A percentile compares a stretch with the other conserved stretches of the same genome.
Evolutionary conservation across 2,888 invertebrate species (phyloP).

Genomic region (Lobophora halterata): DNA sequence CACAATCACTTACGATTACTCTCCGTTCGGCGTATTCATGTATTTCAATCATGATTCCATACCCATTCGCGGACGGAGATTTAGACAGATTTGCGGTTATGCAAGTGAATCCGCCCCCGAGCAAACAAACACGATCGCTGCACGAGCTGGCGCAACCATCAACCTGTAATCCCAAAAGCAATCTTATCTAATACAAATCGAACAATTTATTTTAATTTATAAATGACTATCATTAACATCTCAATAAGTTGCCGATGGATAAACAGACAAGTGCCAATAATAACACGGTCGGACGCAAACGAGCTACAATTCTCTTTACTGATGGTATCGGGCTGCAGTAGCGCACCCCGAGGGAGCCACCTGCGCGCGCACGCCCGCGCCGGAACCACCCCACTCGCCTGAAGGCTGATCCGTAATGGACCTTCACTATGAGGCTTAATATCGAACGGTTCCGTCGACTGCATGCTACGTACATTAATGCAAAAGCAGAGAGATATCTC

Average conservation of each 20-base stretch:
- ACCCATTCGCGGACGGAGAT: slow-evolving; percentile 28
- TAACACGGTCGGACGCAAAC: slow-evolving; percentile 37
- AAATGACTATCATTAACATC: slow-evolving; percentile 16
- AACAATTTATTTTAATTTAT: slow-evolving; percentile 24
- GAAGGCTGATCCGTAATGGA: slow-evolving; percentile 53
- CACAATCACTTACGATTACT: slow-evolving; percentile 44
- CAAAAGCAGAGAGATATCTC: background rate
- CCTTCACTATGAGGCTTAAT: slow-evolving; percentile 25
- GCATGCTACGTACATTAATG: slow-evolving; percentile 35
- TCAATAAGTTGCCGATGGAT: slow-evolving; percentile 25
- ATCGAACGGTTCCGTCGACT: background rate
- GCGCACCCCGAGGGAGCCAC: slow-evolving; percentile 58
- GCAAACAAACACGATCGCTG: slow-evolving; percentile 1
- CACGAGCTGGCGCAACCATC: slow-evolving; percentile 10
- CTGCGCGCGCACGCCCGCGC: slow-evolving; percentile 33
- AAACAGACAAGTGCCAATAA: slow-evolving; percentile 41
- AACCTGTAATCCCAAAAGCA: slow-evolving; percentile 16
- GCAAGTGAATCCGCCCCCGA: slow-evolving; percentile 29
- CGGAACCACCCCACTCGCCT: slow-evolving; percentile 35
- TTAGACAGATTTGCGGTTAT: slow-evolving; percentile 32
- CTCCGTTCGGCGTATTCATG: slow-evolving; percentile 45
- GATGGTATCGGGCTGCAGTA: slow-evolving; percentile 56
- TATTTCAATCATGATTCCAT: slow-evolving; percentile 44
- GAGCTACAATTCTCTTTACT: slow-evolving; percentile 39
- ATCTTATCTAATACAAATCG: slow-evolving; percentile 34